Percentiles rank a stretch among this genome's conserved stretches.
Conservation (phyloP, 1,140 invertebrate genomes). For the Cylas formicarius region DNA sequence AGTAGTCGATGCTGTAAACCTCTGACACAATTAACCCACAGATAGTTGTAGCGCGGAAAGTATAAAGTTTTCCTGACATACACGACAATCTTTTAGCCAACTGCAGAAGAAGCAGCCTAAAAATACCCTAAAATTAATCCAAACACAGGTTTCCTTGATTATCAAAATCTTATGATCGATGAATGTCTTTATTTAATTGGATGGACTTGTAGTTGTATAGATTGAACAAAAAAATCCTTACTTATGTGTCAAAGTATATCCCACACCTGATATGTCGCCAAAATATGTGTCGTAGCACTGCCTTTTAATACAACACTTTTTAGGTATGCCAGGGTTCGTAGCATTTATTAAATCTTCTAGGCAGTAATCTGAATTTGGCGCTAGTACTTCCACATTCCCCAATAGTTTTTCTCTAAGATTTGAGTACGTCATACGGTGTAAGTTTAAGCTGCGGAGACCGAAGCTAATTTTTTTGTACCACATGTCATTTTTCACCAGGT, state of each 20-base stretch:
- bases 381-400: neutral
- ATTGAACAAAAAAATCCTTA: conserved; percentile 4
- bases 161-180: no score
- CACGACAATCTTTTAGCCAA: conserved; percentile 23
- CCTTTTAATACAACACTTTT: conserved; percentile 8
- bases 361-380: conserved; percentile 17
- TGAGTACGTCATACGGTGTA: no score
- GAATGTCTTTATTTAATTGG: no score
- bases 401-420: no score
- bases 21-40: conserved; percentile 25
- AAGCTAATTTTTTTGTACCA: conserved; percentile 22
- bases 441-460: no score
- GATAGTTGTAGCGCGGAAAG: conserved; percentile 11
- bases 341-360: conserved; percentile 18
- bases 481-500: conserved; percentile 16
- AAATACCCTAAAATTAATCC: conserved; percentile 11
- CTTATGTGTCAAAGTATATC: conserved; percentile 25
- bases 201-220: neutral
- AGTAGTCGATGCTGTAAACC: conserved; percentile 13
- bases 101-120: conserved; percentile 27
- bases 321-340: neutral
- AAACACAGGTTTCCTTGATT: no score
- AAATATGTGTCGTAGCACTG: conserved; percentile 12
- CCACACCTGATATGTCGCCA: neutral
- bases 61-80: conserved; percentile 10